Conservation (phyloP, 2,888 invertebrate species). For the Ligdia adustata region DNA sequence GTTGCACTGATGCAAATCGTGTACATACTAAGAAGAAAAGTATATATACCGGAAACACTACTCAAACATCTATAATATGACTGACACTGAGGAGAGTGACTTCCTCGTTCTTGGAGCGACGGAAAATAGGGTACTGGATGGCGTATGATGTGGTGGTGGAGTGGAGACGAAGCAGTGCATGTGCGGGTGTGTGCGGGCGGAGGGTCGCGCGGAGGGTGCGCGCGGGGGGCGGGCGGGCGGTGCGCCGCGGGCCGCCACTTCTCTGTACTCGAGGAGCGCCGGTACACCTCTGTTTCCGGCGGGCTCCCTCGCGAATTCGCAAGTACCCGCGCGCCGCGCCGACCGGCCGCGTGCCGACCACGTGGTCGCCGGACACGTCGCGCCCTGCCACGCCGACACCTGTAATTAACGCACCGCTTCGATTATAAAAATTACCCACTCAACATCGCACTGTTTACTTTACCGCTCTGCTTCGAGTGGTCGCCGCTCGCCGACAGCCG, state of each 20-base stretch:
- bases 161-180: slow-evolving; percentile 80
- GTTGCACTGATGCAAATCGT: too few relatives aligned
- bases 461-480: slow-evolving; percentile 37
- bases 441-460: slow-evolving; percentile 37
- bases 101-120: background rate
- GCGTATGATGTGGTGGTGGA: slow-evolving; percentile 56
- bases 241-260: slow-evolving; percentile 79
- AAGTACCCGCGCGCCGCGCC: slow-evolving; percentile 61
- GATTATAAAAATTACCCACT: slow-evolving; percentile 54
- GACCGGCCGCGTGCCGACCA: slow-evolving; percentile 73
- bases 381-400: slow-evolving; percentile 57
- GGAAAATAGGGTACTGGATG: slow-evolving; percentile 14
- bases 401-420: slow-evolving; percentile 60
- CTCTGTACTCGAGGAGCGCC: slow-evolving; percentile 82
- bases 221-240: slow-evolving; percentile 60
- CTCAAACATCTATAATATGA: too few relatives aligned
- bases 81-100: background rate
- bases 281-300: slow-evolving; percentile 83
- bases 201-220: slow-evolving; percentile 54
- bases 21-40: too few relatives aligned
- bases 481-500: slow-evolving; percentile 4
- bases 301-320: slow-evolving; percentile 78
- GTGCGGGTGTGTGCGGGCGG: slow-evolving; percentile 58
- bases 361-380: slow-evolving; percentile 63
- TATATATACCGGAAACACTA: too few relatives aligned